Evolutionary conservation across 2,113 vertebrate species (phyloP), one percentile per base, ranked within the genome.

Genomic region (Peromyscus leucopus): DNA sequence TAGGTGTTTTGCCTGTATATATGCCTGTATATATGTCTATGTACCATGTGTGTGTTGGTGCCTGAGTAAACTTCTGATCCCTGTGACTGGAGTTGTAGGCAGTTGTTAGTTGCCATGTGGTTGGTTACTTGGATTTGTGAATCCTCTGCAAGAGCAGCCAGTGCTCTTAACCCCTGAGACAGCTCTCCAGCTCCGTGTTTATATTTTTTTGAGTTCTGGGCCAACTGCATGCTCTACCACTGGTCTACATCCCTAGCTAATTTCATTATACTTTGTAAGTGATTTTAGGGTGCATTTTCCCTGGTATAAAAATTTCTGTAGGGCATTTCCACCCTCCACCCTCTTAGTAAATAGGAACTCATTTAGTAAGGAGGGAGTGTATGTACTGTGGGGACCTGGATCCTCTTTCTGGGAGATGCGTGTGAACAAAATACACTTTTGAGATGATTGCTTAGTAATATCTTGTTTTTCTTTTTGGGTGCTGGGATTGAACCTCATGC

Each of bases 181-280:
- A 65, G 28, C 42, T 85, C 15, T 63, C 39, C 59, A 85, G 39
- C 15, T 59, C 15, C 1, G 31, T 72, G 39, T 33, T 59, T 48
- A 48, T 42, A 46, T 46, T 31, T 46, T 82, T 85, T 76, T 78
- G 42, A 28, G 72, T 76, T 22, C 21, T 90, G 75, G 74, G 69
- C 9, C 74, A 87, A 87, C 13, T 26, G 28, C 7, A 74, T 65
- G 72, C 59, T 51, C 24, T 69, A 42, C 21, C 8, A 69, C 17
- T 87, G 46, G 33, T 24, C 51, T 31, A n/a, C 15, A 89, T 31
- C 12, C 12, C 15, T 65, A 80, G 31, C 24, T 46, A 86, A 76
- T 71, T 92, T 86, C 17, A 67, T 5, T 93, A 1, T 48, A 17
- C 28, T 94, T 95, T 96, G 87, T 79, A 95, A 97, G 46, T 85